Evolutionary conservation across 2,888 invertebrate genomes (phyloP).

Genomic region (Meta bourneti): DNA sequence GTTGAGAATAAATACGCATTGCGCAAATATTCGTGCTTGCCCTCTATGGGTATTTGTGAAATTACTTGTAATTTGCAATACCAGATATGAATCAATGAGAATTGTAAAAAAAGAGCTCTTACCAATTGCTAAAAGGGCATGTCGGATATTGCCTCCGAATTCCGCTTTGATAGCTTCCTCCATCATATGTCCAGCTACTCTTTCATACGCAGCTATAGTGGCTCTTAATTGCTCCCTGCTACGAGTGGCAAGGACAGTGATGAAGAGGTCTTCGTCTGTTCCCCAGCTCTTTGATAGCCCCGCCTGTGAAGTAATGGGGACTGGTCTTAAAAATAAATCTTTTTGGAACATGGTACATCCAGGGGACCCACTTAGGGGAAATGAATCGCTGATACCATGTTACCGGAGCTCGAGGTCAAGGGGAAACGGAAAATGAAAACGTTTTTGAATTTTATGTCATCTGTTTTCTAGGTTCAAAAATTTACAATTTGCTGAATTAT

Average conservation of each 20-base stretch:
- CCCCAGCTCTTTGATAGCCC: slow-evolving; percentile 81
- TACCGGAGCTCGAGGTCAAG: too few species aligned
- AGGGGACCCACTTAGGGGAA: not conserved
- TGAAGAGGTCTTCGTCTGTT: slow-evolving; percentile 93
- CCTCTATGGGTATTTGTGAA: too few species aligned
- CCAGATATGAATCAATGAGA: too few species aligned
- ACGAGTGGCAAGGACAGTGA: slow-evolving; percentile 90
- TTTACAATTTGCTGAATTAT: too few species aligned
- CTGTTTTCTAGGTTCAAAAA: too few species aligned
- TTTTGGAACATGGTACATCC: not conserved
- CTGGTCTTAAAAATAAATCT: not conserved
- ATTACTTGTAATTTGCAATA: too few species aligned
- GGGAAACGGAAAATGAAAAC: too few species aligned
- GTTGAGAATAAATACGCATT: too few species aligned
- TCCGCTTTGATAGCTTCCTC: slow-evolving; percentile 90
- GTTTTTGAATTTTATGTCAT: too few species aligned
- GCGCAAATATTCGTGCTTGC: too few species aligned
- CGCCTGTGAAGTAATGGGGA: slow-evolving; percentile 38
- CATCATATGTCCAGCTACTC: slow-evolving; percentile 89
- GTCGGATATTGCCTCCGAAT: slow-evolving; percentile 91
- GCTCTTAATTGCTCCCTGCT: slow-evolving; percentile 93
- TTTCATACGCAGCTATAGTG: slow-evolving; percentile 90
- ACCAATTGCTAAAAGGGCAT: slow-evolving; percentile 91
- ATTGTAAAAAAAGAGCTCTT: slow-evolving; percentile 69
- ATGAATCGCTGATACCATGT: not conserved